Evolutionary conservation across 2,888 invertebrate species (phyloP), one percentile per base, ranked within the genome.

Genomic region (Drosophila mimica): DNA sequence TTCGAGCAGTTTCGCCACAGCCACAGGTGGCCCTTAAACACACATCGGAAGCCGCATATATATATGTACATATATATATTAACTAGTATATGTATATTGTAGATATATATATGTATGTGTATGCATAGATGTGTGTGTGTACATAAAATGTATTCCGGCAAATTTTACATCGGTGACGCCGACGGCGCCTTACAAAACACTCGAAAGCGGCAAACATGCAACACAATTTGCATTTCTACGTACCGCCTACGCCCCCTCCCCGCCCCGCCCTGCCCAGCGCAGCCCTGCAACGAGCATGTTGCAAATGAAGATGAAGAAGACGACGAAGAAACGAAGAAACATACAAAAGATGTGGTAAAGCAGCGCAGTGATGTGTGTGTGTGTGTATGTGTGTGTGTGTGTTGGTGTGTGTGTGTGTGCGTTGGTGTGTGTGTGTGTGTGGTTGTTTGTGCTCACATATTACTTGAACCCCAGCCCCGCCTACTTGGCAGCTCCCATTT

Each of bases 101-200:
- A 15, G 31, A n/a, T n/a, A n/a, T n/a, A n/a, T n/a, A n/a, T n/a
- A 25, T 40, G 11, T 54, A 54, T 51, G 4, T 67, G n/a, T 63
- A 9, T 49, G 46, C 38, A 34, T 28, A 15, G 31, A 25, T 40
- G 9, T 54, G 49, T 51, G 4, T 67, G n/a, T 63, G 9, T 49
- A 49, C 38, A 34, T 30, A 33, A 48, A 46, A 54, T 31, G 74
- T 62, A 69, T 72, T 61, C 61, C 49, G 43, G 60, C 62, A 74
- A 71, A 80, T 77, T 74, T 67, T 56, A 65, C 66, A 70, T 80
- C 60, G 72, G 56, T 64, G 75, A 65, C 33, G 72, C 76, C 64
- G 72, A 63, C 77, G 79, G 79, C 81, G 74, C 71, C 78, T 74
- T 81, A 77, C 79, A 78, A 78, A 77, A 80, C 80, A 77, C 78